These are phyloP conservation scores for Ctenopoma kingsleyae DNA, from an alignment of 2,797 vertebrate species.

Conservation along the genomic window DNA sequence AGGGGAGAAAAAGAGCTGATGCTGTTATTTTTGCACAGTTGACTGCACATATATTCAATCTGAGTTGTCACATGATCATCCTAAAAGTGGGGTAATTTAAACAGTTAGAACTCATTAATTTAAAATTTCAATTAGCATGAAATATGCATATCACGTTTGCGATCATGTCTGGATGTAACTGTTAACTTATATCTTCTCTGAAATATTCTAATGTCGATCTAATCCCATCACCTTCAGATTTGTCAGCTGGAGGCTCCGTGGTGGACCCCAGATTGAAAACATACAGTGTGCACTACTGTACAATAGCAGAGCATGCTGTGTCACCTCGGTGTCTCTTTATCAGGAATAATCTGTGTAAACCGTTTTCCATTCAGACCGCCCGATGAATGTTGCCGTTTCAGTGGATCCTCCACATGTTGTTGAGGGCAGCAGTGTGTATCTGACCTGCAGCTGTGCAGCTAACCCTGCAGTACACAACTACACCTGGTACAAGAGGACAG, in stretches of 20 bases:
- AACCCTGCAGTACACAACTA: slow-evolving; percentile 65
- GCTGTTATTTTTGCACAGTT: too few species aligned
- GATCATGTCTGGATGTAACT: background rate
- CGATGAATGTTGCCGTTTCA: slow-evolving; percentile 56
- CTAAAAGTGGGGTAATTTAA: background rate
- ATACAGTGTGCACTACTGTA: too few species aligned
- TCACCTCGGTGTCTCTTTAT: too few species aligned
- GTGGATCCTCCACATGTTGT: slow-evolving; percentile 10
- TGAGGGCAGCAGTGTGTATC: slow-evolving; percentile 48
- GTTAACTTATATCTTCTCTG: too few species aligned
- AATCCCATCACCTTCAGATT: too few species aligned
- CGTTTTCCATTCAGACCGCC: slow-evolving; percentile 50
- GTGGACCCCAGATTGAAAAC: too few species aligned
- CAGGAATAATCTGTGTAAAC: background rate
- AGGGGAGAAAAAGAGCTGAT: too few species aligned
- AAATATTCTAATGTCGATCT: too few species aligned
- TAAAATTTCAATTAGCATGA: background rate
- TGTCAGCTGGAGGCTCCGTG: too few species aligned
- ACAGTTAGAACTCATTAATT: background rate
- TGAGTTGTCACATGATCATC: too few species aligned
- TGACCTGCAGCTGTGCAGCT: slow-evolving; percentile 66
- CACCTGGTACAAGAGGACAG: slow-evolving; percentile 59
- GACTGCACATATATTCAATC: too few species aligned
- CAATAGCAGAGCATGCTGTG: too few species aligned
- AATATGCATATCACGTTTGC: background rate